Conservation (phyloP, 2,113 vertebrate genomes). For the Megaceryle torquata region DNA sequence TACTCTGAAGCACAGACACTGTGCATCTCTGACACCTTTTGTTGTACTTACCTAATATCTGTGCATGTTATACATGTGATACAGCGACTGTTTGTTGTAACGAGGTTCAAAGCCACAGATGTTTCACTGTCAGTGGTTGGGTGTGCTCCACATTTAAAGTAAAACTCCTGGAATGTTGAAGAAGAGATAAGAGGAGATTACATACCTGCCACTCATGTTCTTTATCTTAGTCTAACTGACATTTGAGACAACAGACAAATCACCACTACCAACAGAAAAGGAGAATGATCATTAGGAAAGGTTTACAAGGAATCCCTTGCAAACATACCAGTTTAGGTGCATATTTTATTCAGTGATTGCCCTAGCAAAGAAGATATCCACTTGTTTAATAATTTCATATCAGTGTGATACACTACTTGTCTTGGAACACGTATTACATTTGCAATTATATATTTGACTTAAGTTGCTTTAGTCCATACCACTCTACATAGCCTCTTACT, state of each 20-base stretch:
- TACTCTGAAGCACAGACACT: background rate
- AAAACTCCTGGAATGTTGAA: constrained; percentile 82
- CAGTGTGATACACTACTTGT: background rate
- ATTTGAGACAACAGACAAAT: constrained; percentile 25
- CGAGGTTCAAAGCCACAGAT: constrained; percentile 82
- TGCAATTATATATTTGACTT: background rate
- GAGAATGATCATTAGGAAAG: background rate
- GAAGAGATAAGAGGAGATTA: constrained; percentile 58
- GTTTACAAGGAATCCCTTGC: background rate
- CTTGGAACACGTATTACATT: background rate
- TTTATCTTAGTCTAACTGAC: constrained; percentile 23
- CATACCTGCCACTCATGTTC: background rate
- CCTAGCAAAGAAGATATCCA: background rate
- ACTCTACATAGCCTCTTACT: background rate
- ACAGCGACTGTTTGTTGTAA: constrained; percentile 77
- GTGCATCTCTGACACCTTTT: background rate
- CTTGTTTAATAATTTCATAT: background rate
- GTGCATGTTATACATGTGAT: constrained; percentile 84
- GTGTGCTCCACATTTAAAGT: constrained; percentile 86
- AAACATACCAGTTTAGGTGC: background rate
- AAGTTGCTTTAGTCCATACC: background rate
- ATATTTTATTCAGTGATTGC: background rate
- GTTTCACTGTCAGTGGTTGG: constrained; percentile 82
- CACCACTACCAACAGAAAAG: constrained; percentile 1
- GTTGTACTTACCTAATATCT: constrained; percentile 77